phyloP scores from a whole-genome alignment of 2,888 invertebrate genomes.

The Reticulitermes lucifugus region DNA sequence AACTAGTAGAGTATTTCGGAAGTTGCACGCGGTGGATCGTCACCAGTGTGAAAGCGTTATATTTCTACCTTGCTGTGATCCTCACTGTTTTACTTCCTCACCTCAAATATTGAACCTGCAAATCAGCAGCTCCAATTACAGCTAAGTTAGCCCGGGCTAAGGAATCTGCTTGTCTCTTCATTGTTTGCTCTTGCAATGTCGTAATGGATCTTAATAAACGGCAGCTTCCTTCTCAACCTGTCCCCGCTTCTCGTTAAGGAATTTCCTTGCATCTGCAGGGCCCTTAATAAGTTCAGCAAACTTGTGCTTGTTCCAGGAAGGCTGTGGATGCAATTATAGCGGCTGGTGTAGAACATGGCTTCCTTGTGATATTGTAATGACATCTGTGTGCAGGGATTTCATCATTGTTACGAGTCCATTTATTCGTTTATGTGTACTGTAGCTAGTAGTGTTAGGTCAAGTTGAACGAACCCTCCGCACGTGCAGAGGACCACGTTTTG shows the following conservation, averaged over 20 bases:
- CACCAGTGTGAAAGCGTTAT: no score
- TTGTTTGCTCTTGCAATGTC: constrained; percentile 2
- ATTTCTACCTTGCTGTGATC: background rate
- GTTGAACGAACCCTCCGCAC: no score
- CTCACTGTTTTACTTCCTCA: background rate
- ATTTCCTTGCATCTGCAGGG: background rate
- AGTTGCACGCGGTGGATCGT: background rate
- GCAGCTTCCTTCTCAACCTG: background rate
- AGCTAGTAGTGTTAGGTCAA: no score
- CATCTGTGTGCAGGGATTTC: no score
- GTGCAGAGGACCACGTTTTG: no score
- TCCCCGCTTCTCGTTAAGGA: background rate
- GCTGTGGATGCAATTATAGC: no score
- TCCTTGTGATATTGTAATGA: no score
- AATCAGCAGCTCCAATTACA: background rate
- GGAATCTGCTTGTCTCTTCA: constrained; percentile 5
- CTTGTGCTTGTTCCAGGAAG: no score
- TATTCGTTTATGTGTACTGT: no score
- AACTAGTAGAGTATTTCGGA: background rate
- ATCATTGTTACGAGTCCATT: no score
- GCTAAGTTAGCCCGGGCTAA: background rate
- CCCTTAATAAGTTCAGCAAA: background rate
- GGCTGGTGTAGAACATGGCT: no score
- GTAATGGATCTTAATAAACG: constrained; percentile 27
- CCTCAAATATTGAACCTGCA: background rate